phyloP scores from a whole-genome alignment of 2,113 vertebrate genomes.

The Scolopax mira region DNA sequence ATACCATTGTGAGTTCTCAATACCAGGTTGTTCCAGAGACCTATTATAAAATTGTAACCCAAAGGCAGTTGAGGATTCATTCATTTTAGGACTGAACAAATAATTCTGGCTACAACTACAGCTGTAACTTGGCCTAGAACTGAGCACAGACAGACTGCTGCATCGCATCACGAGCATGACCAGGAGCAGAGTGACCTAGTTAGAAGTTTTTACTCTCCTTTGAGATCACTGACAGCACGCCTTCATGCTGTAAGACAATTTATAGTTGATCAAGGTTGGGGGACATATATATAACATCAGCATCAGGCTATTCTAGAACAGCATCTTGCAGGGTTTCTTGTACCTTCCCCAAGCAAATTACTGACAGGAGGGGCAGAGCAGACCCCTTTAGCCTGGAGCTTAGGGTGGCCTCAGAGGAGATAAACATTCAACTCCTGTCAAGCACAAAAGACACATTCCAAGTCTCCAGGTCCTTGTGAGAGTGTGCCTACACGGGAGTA shows the following conservation, averaged over 20 bases:
- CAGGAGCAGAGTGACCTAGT: not conserved
- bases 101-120: not conserved
- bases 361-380: not conserved
- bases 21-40: not conserved
- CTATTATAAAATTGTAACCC: not conserved
- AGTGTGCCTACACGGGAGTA: accelerated
- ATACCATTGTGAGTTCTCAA: not conserved
- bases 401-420: not conserved
- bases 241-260: not conserved
- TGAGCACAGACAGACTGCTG: not conserved
- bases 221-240: not conserved
- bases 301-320: not conserved
- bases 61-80: constrained; percentile 4
- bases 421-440: not conserved
- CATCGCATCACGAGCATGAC: not conserved
- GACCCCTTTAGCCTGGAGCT: not conserved
- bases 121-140: not conserved
- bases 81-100: not conserved
- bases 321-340: not conserved
- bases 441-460: not conserved
- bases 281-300: not conserved
- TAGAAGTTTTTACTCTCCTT: not conserved
- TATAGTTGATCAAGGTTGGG: not conserved
- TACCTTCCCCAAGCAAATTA: not conserved
- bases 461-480: not conserved